Percentiles rank a stretch among this genome's conserved stretches.
phyloP scores from a whole-genome alignment of 2,888 invertebrate species.

The Coleophora flavipennella region DNA sequence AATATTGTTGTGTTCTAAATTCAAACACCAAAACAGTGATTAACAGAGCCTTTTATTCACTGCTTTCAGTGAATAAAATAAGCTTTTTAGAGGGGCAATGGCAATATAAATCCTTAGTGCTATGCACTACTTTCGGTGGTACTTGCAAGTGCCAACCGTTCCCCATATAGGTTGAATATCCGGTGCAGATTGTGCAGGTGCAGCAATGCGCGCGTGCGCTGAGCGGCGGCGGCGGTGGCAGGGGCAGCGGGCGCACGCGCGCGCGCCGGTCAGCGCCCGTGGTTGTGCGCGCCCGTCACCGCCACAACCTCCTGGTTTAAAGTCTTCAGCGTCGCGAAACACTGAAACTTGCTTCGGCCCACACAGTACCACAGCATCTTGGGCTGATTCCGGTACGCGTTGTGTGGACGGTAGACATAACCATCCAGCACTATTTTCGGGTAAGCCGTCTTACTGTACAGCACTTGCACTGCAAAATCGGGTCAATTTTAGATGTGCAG shows the following conservation, averaged over 20 bases:
- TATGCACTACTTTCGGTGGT: no score
- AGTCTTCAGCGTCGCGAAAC: conserved; percentile 48
- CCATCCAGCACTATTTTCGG: conserved; percentile 51
- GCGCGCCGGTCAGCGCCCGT: conserved; percentile 34
- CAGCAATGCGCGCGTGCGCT: conserved; percentile 28
- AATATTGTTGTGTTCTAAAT: no score
- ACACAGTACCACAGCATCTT: conserved; percentile 60
- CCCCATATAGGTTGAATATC: neutral
- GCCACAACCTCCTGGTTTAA: conserved; percentile 44
- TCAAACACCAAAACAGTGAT: no score
- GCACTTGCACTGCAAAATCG: conserved; percentile 45
- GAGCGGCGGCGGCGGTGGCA: conserved; percentile 18
- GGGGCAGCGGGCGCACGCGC: conserved; percentile 21
- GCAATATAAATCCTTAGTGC: no score
- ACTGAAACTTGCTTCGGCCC: conserved; percentile 43
- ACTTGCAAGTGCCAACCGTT: no score
- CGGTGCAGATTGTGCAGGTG: conserved; percentile 14
- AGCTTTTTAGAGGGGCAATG: no score
- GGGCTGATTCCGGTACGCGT: conserved; percentile 56
- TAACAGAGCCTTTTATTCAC: no score
- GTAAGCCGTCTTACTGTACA: conserved; percentile 48
- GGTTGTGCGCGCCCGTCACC: conserved; percentile 45
- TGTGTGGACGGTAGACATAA: conserved; percentile 56
- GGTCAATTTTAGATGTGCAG: no score
- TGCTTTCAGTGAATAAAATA: no score